Evolutionary conservation across 2,888 invertebrate species (phyloP).

Genomic region (Xestobium rufovillosum): DNA sequence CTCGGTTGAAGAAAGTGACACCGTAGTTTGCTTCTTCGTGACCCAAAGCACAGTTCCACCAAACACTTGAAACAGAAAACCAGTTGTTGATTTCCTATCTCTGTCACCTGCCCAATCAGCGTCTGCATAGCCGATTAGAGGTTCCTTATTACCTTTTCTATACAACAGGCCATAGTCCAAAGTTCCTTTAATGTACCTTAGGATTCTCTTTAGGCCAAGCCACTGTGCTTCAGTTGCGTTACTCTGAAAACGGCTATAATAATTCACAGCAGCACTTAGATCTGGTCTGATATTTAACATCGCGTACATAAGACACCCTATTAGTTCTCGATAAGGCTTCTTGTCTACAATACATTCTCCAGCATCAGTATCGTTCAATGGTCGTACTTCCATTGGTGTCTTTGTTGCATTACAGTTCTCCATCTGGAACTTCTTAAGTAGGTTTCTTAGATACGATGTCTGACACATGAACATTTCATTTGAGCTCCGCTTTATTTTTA

Average conservation of each 20-base stretch:
- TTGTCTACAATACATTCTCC: conserved; percentile 1
- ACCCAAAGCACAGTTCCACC: no score
- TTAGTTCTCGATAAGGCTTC: conserved; percentile 11
- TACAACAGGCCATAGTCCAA: conserved; percentile 24
- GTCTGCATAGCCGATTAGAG: no score
- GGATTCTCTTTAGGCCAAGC: conserved; percentile 23
- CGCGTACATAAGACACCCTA: no score
- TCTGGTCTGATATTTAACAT: no score
- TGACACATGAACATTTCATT: conserved; percentile 25
- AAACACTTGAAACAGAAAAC: no score
- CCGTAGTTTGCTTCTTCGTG: no score
- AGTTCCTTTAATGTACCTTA: conserved; percentile 26
- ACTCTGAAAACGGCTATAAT: conserved; percentile 12
- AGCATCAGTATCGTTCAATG: conserved; percentile 17
- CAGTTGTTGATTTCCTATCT: no score
- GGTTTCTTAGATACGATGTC: conserved; percentile 21
- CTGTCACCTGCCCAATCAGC: no score
- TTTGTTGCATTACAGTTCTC: conserved; percentile 27
- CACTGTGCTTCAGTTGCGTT: conserved; percentile 17
- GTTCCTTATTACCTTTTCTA: not conserved
- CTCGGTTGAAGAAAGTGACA: no score
- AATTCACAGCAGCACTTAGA: no score
- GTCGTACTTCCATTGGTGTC: conserved; percentile 21
- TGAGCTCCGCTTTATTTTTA: conserved; percentile 22
- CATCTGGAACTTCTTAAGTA: conserved; percentile 28